phyloP scores from a whole-genome alignment of 2,797 vertebrate genomes.

The Hozukius guyotensis region DNA sequence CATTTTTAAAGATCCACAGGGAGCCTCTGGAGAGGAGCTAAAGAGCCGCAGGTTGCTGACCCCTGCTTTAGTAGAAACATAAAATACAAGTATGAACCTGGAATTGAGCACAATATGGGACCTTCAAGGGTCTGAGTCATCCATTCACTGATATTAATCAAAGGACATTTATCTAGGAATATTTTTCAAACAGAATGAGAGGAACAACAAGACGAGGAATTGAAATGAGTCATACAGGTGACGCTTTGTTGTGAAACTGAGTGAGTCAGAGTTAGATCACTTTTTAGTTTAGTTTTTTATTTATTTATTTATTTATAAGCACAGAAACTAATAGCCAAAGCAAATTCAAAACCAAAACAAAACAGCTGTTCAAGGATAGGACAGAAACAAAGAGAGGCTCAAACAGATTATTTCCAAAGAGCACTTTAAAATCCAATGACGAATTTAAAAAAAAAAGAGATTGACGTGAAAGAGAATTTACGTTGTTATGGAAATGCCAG shows the following conservation, averaged over 20 bases:
- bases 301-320: not conserved
- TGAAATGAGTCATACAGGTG: conserved; percentile 26
- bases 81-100: no score
- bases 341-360: not conserved
- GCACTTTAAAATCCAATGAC: not conserved
- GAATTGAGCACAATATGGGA: no score
- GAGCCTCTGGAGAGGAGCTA: no score
- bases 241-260: not conserved
- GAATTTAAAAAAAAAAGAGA: not conserved
- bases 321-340: not conserved
- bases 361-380: not conserved
- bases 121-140: conserved; percentile 44
- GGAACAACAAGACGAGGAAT: conserved; percentile 7
- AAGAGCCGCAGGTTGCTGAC: no score
- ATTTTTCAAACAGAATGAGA: not conserved
- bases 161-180: conserved; percentile 15
- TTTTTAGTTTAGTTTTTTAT: not conserved
- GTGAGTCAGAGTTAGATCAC: conserved; percentile 8
- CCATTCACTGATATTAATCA: conserved; percentile 16
- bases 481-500: not conserved
- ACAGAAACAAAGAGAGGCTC: not conserved
- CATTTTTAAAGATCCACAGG: no score
- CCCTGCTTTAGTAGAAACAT: no score
- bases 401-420: not conserved
- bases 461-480: not conserved